Conservation (phyloP, 2,113 vertebrate species). For the Muntiacus reevesi region DNA sequence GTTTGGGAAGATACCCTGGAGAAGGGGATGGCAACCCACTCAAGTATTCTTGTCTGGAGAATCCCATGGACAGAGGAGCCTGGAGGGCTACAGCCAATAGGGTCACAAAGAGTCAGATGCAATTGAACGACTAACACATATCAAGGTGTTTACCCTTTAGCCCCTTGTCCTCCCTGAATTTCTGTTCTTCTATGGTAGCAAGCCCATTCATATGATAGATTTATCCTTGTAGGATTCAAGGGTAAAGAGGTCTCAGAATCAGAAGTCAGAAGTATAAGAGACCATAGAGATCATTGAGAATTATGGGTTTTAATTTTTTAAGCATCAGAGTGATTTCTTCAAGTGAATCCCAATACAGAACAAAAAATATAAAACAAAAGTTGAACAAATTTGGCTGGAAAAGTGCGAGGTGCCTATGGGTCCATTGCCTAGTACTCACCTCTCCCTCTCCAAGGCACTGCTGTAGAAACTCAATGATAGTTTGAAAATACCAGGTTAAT, state of each 20-base stretch:
- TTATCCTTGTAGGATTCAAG: not conserved
- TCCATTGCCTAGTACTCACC: not conserved
- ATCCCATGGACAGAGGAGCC: not conserved
- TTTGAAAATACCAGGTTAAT: conserved; percentile 23
- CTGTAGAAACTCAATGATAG: not conserved
- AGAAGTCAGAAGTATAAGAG: not conserved
- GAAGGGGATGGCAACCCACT: not conserved
- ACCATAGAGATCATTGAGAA: not conserved
- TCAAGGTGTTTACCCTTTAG: not conserved
- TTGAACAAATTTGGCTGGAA: not conserved
- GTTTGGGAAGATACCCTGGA: not conserved
- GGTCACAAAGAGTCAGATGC: not conserved
- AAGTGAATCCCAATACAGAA: not conserved
- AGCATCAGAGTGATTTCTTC: not conserved
- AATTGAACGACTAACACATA: not conserved
- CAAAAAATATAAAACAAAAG: not conserved
- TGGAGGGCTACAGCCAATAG: not conserved
- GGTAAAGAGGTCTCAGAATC: not conserved
- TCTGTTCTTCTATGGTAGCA: not conserved
- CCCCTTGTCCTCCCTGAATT: not conserved
- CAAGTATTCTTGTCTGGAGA: not conserved
- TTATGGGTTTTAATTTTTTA: not conserved
- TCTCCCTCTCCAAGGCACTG: not conserved
- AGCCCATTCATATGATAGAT: not conserved
- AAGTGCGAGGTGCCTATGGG: not conserved